Evolutionary conservation across 1,140 invertebrate species (phyloP).

Genomic region (Papilio glaucus): DNA sequence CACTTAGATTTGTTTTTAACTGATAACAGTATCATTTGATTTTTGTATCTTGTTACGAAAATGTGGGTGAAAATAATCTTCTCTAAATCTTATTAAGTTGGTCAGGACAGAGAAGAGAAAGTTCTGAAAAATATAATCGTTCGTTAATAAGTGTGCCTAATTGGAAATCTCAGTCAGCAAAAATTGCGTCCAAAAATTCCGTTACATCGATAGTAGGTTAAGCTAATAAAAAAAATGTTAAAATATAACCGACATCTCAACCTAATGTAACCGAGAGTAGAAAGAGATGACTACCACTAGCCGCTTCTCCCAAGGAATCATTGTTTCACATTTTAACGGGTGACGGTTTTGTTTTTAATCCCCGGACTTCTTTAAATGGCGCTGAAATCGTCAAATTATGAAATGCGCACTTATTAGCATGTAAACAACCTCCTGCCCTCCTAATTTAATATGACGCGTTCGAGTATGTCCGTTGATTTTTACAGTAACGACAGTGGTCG

Average conservation of each 20-base stretch:
- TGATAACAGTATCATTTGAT: too few species aligned
- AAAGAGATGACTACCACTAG: background rate
- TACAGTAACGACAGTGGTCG: too few species aligned
- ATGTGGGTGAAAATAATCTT: background rate
- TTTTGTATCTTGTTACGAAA: background rate
- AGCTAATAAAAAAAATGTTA: background rate
- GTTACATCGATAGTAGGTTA: conserved; percentile 10
- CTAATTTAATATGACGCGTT: too few species aligned
- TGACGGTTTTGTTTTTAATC: too few species aligned
- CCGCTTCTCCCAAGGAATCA: too few species aligned
- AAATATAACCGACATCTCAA: background rate
- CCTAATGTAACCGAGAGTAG: background rate
- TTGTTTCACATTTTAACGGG: too few species aligned
- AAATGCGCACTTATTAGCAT: too few species aligned
- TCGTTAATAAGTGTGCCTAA: conserved; percentile 8
- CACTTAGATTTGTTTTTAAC: background rate
- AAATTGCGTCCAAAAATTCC: background rate
- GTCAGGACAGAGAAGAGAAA: background rate
- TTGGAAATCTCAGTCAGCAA: background rate
- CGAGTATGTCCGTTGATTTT: too few species aligned
- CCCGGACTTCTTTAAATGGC: too few species aligned
- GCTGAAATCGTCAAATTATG: too few species aligned
- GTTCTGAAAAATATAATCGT: background rate
- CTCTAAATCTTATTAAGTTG: too few species aligned
- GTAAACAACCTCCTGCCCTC: too few species aligned